These are phyloP conservation scores for Alaudala cheleensis DNA, from an alignment of 2,113 vertebrate genomes.

Conservation along the genomic window DNA sequence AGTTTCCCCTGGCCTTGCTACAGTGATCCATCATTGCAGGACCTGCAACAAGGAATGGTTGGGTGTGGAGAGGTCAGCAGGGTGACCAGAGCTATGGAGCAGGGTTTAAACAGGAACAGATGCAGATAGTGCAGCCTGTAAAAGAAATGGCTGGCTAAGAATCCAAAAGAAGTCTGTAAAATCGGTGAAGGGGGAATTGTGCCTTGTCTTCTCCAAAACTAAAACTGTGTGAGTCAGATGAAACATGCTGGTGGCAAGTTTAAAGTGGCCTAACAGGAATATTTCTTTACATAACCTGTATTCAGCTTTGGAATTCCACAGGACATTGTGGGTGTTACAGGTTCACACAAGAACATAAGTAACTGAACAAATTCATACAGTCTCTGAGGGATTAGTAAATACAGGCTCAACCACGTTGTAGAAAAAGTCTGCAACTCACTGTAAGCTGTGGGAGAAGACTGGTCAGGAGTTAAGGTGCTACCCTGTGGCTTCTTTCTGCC, in stretches of 20 bases:
- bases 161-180: background rate
- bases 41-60: background rate
- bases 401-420: background rate
- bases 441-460: background rate
- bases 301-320: background rate
- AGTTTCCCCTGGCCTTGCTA: background rate
- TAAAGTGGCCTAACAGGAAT: background rate
- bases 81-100: background rate
- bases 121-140: background rate
- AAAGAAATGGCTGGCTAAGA: background rate
- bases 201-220: background rate
- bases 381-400: background rate
- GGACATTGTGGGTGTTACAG: background rate
- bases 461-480: background rate
- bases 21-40: background rate
- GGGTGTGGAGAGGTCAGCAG: background rate
- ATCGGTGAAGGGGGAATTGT: background rate
- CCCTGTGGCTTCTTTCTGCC: background rate
- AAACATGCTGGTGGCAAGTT: background rate
- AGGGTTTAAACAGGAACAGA: background rate
- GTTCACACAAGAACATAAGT: fast-evolving
- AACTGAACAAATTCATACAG: background rate
- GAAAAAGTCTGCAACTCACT: background rate
- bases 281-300: background rate
- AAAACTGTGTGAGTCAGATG: background rate